Evolutionary conservation across 2,113 vertebrate genomes (phyloP), one percentile per base, ranked within the genome.

Genomic region (Pardalotus punctatus): DNA sequence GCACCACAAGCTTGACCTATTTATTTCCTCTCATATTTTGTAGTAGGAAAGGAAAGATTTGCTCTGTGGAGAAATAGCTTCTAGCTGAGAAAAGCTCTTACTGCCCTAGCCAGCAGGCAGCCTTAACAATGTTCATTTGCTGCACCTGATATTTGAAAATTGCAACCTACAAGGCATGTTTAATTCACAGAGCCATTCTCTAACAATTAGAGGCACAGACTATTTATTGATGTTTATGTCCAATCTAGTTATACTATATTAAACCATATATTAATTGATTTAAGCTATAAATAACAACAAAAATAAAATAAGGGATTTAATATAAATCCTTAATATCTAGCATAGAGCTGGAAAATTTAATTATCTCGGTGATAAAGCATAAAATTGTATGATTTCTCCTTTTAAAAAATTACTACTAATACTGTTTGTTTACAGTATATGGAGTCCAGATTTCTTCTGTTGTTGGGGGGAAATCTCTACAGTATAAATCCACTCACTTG

Each of bases 61-160:
- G 17, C 81, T 71, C 4, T 62, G 56, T 23, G 31, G 74, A 81
- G 69, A 47, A 90, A 80, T 3, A 82, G 81, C 89, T 91, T 90
- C 71, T 66, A 79, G 81, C 77, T 81, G 74, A 88, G 74, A 76
- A 91, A 86, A 90, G 18, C 90, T 83, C 56, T 77, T 74, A 17
- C 20, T 93, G 62, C 61, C 73, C 80, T 74, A 56, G 61, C 77
- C 88, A 84, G 81, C 90, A 83, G 86, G 82, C 85, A 92, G 71
- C 67, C 83, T 78, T 90, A 69, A 36, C 21, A 6, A 24, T 1
- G 4, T 56, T 87, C 66, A 48, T 69, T 94, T 79, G 57, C 58
- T 87, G 70, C 76, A 57, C 71, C 76, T 64, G 56, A 45, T 80
- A 82, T 43, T 66, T 80, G 80, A 78, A 93, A 91, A 82, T 72